Evolutionary conservation across 2,113 vertebrate genomes (phyloP), one percentile per base, ranked within the genome.

Genomic region (Barnardius zonarius): DNA sequence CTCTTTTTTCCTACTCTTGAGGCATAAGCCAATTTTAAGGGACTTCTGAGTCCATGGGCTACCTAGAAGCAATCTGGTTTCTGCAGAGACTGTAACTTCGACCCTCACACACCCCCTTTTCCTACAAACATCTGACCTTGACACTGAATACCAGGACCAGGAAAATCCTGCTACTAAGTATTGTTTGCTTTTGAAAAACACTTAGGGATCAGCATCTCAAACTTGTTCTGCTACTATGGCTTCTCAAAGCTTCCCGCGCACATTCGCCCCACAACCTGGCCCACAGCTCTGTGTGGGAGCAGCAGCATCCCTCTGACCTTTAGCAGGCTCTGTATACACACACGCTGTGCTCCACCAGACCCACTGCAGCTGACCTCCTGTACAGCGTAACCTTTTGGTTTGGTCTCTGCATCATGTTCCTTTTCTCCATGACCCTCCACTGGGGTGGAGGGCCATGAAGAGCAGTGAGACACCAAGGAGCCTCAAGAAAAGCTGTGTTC

Each of bases 191-290:
- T n/a, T 7, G 7, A n/a, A 48, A 63, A 41, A 33, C 35, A 33
- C 24, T 24, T 20, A 6, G 2, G 17, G 7, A 74, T 57, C 35
- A 43, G 39, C 13, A 9, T 13, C 30, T 51, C 54, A 23, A 10
- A 7, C 23, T 74, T 37, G 48, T 33, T 62, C 85, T 73, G n/a
- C 48, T 70, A 5, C 62, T 18, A 33, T 15, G 43, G 49, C 39
- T 54, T 2, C 49, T 64, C n/a, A 33, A 54, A 73, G n/a, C 51
- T 61, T 51, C 28, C 27, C 0, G 0, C 25, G 27, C 11, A 22
- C 23, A 13, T 24, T 64, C 3, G 11, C 33, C 10, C 54, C 20
- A 8, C 0, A 0, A 10, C 24, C 23, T 16, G 22, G 48, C 49
- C 31, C 62, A 23, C 39, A n/a, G 39, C 5, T 11, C 24, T 17